Evolutionary conservation across 2,888 invertebrate species (phyloP).

Genomic region (Dinocampus coccinellae): DNA sequence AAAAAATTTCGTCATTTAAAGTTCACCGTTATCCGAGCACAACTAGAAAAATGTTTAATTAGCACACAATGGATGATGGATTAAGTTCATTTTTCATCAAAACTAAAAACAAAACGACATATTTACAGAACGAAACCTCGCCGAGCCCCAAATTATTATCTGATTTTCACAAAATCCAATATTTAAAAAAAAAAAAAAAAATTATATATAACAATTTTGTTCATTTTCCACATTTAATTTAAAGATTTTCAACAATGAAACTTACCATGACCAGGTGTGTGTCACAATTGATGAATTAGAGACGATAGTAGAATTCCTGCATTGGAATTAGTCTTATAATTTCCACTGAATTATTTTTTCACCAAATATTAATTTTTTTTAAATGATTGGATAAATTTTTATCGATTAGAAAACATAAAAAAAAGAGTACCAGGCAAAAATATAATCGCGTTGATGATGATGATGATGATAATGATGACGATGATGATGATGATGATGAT

Average conservation of each 20-base stretch:
- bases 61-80: not conserved
- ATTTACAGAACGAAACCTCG: not conserved
- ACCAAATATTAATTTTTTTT: not conserved
- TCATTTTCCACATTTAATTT: not conserved
- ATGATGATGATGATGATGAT: no score
- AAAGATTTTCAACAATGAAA: not conserved
- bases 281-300: not conserved
- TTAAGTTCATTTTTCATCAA: not conserved
- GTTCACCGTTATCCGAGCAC: not conserved
- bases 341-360: not conserved
- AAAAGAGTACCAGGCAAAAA: no score
- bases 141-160: not conserved
- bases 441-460: no score
- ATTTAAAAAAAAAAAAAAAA: not conserved
- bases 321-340: not conserved
- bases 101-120: no score
- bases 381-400: not conserved
- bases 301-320: not conserved
- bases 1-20: not conserved
- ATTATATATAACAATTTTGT: no score
- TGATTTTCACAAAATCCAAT: not conserved
- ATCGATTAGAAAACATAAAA: not conserved
- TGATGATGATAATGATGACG: no score
- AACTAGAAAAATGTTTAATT: not conserved
- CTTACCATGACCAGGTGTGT: not conserved